Conservation (phyloP, 2,888 invertebrate genomes). For the Drosophila prostipennis region DNA sequence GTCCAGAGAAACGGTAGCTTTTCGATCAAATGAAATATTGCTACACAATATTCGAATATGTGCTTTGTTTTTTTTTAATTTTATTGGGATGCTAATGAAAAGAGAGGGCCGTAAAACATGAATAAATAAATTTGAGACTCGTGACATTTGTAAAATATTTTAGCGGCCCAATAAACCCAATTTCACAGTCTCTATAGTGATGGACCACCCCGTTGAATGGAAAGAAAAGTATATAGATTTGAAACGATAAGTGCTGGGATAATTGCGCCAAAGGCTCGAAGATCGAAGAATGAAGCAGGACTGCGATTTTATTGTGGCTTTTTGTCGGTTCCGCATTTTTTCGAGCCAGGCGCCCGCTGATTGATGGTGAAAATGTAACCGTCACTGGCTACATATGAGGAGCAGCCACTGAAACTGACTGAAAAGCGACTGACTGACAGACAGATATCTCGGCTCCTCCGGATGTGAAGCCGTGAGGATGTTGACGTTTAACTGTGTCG, state of each 20-base stretch:
- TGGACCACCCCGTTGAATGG: constrained; percentile 10
- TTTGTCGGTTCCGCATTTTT: constrained; percentile 67
- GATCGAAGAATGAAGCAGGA: constrained; percentile 42
- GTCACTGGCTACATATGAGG: constrained; percentile 67
- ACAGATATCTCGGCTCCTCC: constrained; percentile 54
- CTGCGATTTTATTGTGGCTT: constrained; percentile 26
- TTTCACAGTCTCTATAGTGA: constrained; percentile 57
- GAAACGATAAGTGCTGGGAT: constrained; percentile 68
- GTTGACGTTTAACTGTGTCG: constrained; percentile 79
- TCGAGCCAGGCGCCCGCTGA: constrained; percentile 63
- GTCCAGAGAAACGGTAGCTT: constrained; percentile 67
- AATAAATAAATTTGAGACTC: constrained; percentile 76
- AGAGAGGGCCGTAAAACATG: constrained; percentile 71
- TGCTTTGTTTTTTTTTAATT: constrained; percentile 31
- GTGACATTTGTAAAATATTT: constrained; percentile 77
- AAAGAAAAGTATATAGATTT: neutral
- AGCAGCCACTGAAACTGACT: constrained; percentile 10
- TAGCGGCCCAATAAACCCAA: constrained; percentile 77
- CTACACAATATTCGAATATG: constrained; percentile 73
- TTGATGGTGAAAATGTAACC: constrained; percentile 76
- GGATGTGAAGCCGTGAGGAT: constrained; percentile 78
- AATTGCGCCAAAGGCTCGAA: constrained; percentile 53
- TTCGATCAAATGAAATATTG: constrained; percentile 78
- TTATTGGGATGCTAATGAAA: constrained; percentile 69
- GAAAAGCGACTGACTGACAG: constrained; percentile 14